Conservation (phyloP, 2,888 invertebrate genomes). For the Dicyrtomina minuta region DNA sequence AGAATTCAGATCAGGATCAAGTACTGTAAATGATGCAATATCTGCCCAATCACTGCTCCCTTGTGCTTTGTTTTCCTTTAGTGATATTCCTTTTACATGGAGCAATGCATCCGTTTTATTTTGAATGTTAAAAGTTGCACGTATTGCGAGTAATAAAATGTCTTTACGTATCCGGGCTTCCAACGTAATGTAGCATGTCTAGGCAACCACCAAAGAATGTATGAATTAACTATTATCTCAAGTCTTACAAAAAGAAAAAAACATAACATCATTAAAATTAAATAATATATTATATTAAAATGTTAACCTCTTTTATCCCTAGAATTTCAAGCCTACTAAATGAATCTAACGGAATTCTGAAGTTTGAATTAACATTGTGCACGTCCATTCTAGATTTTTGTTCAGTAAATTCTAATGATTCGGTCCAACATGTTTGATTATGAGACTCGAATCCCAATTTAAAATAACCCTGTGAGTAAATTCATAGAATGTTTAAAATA, state of each 20-base stretch:
- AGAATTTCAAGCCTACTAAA: constrained; percentile 44
- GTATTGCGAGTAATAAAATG: constrained; percentile 51
- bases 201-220: neutral
- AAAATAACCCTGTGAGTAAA: constrained; percentile 38
- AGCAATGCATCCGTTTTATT: constrained; percentile 44
- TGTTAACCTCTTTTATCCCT: constrained; percentile 33
- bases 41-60: constrained; percentile 21
- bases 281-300: constrained; percentile 24
- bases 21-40: constrained; percentile 3
- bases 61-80: constrained; percentile 21
- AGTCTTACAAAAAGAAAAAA: neutral
- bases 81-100: constrained; percentile 39
- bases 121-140: constrained; percentile 52
- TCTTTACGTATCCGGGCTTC: constrained; percentile 49
- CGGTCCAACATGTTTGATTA: constrained; percentile 35
- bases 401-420: constrained; percentile 44
- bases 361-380: constrained; percentile 47
- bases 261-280: neutral
- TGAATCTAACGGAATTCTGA: constrained; percentile 46
- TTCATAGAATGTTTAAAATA: neutral
- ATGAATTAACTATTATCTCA: constrained; percentile 2
- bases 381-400: constrained; percentile 46
- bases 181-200: constrained; percentile 48
- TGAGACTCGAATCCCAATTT: constrained; percentile 40
- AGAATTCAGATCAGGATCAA: constrained; percentile 9